Conservation (phyloP, 2,888 invertebrate species). For the Eulithis testata region DNA sequence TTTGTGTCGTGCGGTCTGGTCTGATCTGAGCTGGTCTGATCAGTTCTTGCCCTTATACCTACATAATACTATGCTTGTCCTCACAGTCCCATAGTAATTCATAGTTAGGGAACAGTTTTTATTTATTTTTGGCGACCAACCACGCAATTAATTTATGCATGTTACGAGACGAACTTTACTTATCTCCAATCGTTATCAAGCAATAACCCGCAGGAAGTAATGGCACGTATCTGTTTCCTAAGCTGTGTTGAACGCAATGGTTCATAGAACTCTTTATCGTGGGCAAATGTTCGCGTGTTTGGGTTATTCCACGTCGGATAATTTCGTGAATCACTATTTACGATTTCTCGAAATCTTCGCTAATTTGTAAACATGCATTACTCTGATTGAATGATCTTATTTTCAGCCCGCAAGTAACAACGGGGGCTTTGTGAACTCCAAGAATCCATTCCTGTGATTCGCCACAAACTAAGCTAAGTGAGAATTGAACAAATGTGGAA, state of each 20-base stretch:
- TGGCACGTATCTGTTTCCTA: constrained; percentile 43
- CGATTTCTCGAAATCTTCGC: constrained; percentile 18
- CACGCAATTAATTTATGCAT: constrained; percentile 8
- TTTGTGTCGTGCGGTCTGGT: too few species aligned
- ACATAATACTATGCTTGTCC: too few species aligned
- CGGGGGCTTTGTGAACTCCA: constrained; percentile 71
- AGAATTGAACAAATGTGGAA: constrained; percentile 66
- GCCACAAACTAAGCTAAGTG: constrained; percentile 54
- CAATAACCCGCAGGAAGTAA: constrained; percentile 50
- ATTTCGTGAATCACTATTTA: constrained; percentile 34
- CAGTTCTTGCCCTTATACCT: too few species aligned
- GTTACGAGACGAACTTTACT: constrained; percentile 21
- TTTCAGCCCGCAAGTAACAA: constrained; percentile 70
- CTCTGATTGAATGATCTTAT: constrained; percentile 39
- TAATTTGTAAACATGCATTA: constrained; percentile 29
- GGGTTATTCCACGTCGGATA: constrained; percentile 25
- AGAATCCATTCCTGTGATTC: constrained; percentile 79
- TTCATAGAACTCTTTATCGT: constrained; percentile 54
- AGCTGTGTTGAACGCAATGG: constrained; percentile 45
- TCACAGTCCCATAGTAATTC: too few species aligned
- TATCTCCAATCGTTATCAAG: constrained; percentile 35
- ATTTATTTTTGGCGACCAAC: constrained; percentile 4
- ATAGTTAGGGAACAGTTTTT: too few species aligned
- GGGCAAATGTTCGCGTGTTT: constrained; percentile 33
- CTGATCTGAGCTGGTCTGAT: too few species aligned